phyloP scores from a whole-genome alignment of 64 coral and sea anemone species.

The Montipora foliosa region DNA sequence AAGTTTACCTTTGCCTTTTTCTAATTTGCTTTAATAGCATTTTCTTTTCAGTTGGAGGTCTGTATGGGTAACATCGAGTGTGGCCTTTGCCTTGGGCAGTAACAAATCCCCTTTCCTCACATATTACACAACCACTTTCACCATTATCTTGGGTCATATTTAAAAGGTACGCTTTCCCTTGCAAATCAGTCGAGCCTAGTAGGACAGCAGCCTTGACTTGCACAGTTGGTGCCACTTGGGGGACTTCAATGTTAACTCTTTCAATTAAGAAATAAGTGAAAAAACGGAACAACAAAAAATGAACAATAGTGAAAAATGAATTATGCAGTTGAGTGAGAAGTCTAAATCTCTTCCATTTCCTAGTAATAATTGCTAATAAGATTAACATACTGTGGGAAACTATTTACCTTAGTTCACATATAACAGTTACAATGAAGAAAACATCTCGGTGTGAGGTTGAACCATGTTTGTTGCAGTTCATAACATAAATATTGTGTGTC shows the following conservation, averaged over 20 bases:
- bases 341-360: too few species aligned
- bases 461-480: too few species aligned
- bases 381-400: too few species aligned
- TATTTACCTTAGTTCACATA: too few species aligned
- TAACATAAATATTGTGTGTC: too few species aligned
- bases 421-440: too few species aligned
- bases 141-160: conserved; percentile 83
- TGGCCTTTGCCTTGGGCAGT: conserved; percentile 69
- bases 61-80: conserved; percentile 74
- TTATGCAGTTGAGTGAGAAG: too few species aligned
- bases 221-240: background rate
- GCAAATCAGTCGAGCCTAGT: conserved; percentile 57
- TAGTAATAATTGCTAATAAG: too few species aligned
- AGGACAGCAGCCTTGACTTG: conserved; percentile 55
- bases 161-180: conserved; percentile 69
- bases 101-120: conserved; percentile 64
- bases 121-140: conserved; percentile 52
- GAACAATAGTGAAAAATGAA: background rate
- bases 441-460: too few species aligned
- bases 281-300: background rate
- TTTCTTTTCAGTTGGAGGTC: background rate
- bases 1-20: background rate
- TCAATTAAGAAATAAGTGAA: background rate
- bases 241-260: background rate
- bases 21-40: conserved; percentile 18